These are phyloP conservation scores for Rhizomys pruinosus DNA, from an alignment of 2,113 vertebrate species.

Conservation along the genomic window DNA sequence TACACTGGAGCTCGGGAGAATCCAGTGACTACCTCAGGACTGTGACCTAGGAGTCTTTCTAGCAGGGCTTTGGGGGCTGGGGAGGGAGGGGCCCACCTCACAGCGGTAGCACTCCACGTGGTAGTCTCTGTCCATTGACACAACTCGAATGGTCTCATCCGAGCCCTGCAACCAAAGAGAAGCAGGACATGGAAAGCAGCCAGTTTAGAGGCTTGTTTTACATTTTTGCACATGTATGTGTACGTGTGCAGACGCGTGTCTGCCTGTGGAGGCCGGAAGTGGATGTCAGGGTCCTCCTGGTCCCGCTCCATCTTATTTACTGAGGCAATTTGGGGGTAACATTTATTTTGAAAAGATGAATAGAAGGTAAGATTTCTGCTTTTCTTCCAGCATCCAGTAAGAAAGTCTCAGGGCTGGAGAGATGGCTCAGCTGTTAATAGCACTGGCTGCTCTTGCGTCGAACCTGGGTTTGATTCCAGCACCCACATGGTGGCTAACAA, in stretches of 20 bases:
- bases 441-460: too few species aligned
- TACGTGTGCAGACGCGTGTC: neutral
- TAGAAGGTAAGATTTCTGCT: neutral
- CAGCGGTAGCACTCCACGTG: constrained; percentile 97
- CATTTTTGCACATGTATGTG: neutral
- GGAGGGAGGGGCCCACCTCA: constrained; percentile 88
- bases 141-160: constrained; percentile 97
- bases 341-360: neutral
- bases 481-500: too few species aligned
- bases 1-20: neutral
- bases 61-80: rapidly evolving
- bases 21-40: neutral
- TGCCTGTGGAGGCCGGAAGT: too few species aligned
- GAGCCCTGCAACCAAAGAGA: constrained; percentile 90
- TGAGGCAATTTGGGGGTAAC: neutral
- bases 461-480: too few species aligned
- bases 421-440: too few species aligned
- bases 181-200: neutral
- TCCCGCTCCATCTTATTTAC: neutral
- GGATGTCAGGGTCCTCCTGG: too few species aligned
- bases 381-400: neutral
- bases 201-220: neutral
- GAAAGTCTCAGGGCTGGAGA: too few species aligned
- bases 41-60: rapidly evolving
- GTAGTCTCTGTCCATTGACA: constrained; percentile 98